phyloP scores from a whole-genome alignment of 2,113 vertebrate species.

The Boleophthalmus pectinirostris region DNA sequence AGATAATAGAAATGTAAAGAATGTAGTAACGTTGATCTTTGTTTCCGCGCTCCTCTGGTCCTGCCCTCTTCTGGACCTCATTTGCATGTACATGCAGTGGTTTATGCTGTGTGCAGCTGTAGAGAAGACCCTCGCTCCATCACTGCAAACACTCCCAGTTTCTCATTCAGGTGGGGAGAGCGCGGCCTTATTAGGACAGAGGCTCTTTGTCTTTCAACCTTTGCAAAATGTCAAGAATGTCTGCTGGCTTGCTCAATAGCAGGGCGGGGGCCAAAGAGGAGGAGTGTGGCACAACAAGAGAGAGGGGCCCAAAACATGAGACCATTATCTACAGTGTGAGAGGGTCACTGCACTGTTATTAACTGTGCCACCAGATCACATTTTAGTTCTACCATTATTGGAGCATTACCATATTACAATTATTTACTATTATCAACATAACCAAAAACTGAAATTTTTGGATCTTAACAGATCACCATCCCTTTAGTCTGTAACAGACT shows the following conservation, averaged over 20 bases:
- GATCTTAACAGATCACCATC: no score
- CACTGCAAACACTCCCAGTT: slow-evolving; percentile 29
- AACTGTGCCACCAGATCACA: background rate
- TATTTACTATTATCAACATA: no score
- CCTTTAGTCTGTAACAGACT: no score
- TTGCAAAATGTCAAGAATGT: slow-evolving; percentile 84
- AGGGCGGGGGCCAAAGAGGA: slow-evolving; percentile 28
- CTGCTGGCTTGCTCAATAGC: slow-evolving; percentile 54
- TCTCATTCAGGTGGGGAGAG: slow-evolving; percentile 74
- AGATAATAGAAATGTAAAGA: background rate
- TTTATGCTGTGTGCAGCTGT: slow-evolving; percentile 9
- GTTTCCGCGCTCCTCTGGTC: slow-evolving; percentile 4
- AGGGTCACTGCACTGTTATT: slow-evolving; percentile 14
- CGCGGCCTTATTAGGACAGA: slow-evolving; percentile 79
- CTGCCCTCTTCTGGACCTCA: slow-evolving; percentile 24
- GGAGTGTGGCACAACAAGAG: slow-evolving; percentile 33
- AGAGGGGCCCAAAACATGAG: slow-evolving; percentile 40
- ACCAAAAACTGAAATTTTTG: no score
- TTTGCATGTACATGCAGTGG: slow-evolving; percentile 33
- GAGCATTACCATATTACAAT: no score
- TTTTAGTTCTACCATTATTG: no score
- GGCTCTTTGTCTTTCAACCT: slow-evolving; percentile 83
- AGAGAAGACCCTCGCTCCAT: background rate
- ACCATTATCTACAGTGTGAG: slow-evolving; percentile 27
- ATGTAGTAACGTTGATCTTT: slow-evolving; percentile 8